These are phyloP conservation scores for Polypterus bichir DNA, from an alignment of 2,113 vertebrate species.

Conservation along the genomic window DNA sequence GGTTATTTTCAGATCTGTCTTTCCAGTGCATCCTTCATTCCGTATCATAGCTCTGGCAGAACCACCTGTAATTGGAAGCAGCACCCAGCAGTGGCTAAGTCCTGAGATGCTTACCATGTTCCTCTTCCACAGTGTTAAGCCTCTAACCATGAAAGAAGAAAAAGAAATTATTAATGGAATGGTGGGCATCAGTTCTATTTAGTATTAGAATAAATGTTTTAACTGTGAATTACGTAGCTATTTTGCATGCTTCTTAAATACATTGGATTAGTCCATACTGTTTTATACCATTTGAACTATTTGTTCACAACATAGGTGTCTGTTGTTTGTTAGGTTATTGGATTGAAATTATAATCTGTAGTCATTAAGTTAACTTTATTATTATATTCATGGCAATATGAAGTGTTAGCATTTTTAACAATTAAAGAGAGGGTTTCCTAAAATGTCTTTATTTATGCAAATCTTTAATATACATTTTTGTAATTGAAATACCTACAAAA, in stretches of 20 bases:
- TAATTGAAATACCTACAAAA: no score
- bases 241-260: neutral
- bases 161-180: conserved; percentile 61
- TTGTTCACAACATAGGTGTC: no score
- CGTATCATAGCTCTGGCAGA: conserved; percentile 84
- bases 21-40: conserved; percentile 83
- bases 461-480: no score
- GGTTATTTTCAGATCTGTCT: conserved; percentile 55
- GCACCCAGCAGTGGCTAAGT: conserved; percentile 77
- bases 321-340: no score
- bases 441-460: no score
- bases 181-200: conserved; percentile 46
- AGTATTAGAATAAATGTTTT: neutral
- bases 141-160: conserved; percentile 72
- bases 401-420: no score
- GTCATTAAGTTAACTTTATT: no score
- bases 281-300: no score
- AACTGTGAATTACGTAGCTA: neutral
- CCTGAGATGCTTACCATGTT: conserved; percentile 90
- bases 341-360: no score
- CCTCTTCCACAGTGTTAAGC: conserved; percentile 71
- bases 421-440: no score
- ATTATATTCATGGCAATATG: no score
- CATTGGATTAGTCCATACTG: no score
- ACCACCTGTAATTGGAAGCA: conserved; percentile 66